A percentile compares a stretch with the other conserved stretches of the same genome.
Conservation (phyloP, 2,888 invertebrate species). For the Cataglyphis altisquamis region DNA sequence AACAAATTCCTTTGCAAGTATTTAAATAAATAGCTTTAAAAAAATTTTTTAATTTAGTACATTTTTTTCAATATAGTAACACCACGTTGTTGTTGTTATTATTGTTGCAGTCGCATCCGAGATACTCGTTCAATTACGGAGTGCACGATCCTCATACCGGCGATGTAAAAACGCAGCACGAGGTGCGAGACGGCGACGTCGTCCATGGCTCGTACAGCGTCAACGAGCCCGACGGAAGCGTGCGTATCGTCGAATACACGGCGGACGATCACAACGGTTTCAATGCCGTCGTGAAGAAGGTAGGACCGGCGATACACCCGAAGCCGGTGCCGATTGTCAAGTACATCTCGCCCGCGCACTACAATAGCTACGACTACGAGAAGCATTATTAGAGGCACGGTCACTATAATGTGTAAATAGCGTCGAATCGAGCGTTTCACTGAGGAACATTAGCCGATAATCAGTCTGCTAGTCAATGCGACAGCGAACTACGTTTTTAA, state of each 20-base stretch:
- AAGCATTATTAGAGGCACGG: conserved; percentile 74
- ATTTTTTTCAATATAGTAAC: too few relatives aligned
- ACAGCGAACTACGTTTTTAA: neutral
- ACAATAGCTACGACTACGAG: conserved; percentile 79
- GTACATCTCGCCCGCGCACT: conserved; percentile 80
- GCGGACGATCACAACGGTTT: conserved; percentile 85
- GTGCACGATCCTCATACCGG: conserved; percentile 85
- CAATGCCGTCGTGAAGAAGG: conserved; percentile 85
- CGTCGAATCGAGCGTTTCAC: conserved; percentile 20
- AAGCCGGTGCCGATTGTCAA: conserved; percentile 79
- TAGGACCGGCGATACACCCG: conserved; percentile 82
- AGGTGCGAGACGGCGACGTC: conserved; percentile 84
- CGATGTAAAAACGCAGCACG: conserved; percentile 84
- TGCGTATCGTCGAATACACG: conserved; percentile 84
- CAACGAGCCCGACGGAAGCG: conserved; percentile 84
- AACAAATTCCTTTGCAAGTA: too few relatives aligned
- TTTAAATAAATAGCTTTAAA: too few relatives aligned
- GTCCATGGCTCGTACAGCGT: conserved; percentile 85
- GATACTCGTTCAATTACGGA: conserved; percentile 84
- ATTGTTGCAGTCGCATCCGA: conserved; percentile 81
- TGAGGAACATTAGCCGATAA: conserved; percentile 24
- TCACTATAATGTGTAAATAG: conserved; percentile 19
- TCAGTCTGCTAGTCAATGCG: conserved; percentile 18
- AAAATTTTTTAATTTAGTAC: too few relatives aligned
- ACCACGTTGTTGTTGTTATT: too few relatives aligned